Evolutionary conservation across 2,113 vertebrate species (phyloP), one percentile per base, ranked within the genome.

Genomic region (Uropsilus gracilis): DNA sequence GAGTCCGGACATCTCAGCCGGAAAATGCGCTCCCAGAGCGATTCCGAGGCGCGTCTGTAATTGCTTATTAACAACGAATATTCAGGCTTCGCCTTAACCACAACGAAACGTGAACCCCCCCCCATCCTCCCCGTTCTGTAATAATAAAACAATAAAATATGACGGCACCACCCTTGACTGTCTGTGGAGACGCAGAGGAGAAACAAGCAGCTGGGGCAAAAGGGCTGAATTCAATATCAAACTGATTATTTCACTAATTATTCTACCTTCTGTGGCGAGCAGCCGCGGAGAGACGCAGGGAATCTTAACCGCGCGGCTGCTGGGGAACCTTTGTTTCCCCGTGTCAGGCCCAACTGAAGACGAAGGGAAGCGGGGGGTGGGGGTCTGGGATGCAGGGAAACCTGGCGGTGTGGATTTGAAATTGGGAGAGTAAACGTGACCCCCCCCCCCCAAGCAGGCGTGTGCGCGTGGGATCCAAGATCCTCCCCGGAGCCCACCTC

Each of bases 231-330:
- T 95, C 97, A 91, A 69, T 69, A 97, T 34, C 85, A 83, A 84
- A 95, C 92, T 97, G 90, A 82, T 96, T 94, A 90, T 72, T 93
- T 88, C 93, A 97, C 92, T 96, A 72, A 16, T 97, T 97, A 95
- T 13, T 48, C 82, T 84, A 9, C n/a, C 78, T 95, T 97, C 94
- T 95, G 96, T 59, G 83, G 44, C 69, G 90, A 75, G 81, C 73
- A 2, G 34, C 63, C 78, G 96, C 94, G 44, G n/a, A 59, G 78
- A 53, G 48, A 22, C 59, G 13, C 66, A 2, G 68, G 20, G 87
- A 55, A 72, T 92, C 91, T 84, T 53, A 24, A 50, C 92, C 30
- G 61, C 53, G 44, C 17, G 53, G 64, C 46, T 93, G 91, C 46
- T 6, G 24, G 82, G 11, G 77, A 77, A 91, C 94, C 95, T 96